Evolutionary conservation across 2,888 invertebrate genomes (phyloP), one percentile per base, ranked within the genome.

Genomic region (Celastrina argiolus): DNA sequence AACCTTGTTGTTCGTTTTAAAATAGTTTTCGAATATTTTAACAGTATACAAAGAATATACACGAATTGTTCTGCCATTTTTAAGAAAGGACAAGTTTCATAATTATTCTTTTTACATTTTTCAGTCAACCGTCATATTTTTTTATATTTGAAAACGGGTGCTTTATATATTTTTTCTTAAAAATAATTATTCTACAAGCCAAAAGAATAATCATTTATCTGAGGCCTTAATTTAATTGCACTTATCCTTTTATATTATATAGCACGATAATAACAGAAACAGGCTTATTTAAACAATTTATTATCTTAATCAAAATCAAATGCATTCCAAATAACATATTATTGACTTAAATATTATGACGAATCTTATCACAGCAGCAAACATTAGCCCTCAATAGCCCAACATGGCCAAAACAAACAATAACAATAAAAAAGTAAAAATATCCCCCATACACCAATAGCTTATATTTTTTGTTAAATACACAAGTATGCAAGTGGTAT

Each of bases 281-380:
- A 61, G 22, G 4, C 31, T 0, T 31, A 8, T 18, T 39, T 36
- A 61, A 26, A 16, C 28, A 14, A 12, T 61, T 61, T 22, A 61
- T 18, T 61, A 39, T 22, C 16, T 34, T 22, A 22, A 26, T 31
- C 12, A 61, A 39, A 61, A 14, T 61, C 39, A 61, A 39, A 39
- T 36, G 61, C 61, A 39, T 39, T 61, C 39, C 39, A 61, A 56
- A 14, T 18, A 45, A 45, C 18, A 51, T 45, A 18, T 51, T 22
- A 51, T 51, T 51, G 14, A 51, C 51, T 51, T 26, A 22, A 22
- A 22, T 2, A 58, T 16, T 31, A 58, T 31, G n/a, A 31, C 31
- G 16, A 58, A 36, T 36, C 16, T 39, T 61, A 61, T 39, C 61
- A 61, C 61, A 61, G 61, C 36, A 56, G 14, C 56, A 39, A 39